phyloP scores from a whole-genome alignment of 1,140 invertebrate genomes.

The Cephus cinctus region DNA sequence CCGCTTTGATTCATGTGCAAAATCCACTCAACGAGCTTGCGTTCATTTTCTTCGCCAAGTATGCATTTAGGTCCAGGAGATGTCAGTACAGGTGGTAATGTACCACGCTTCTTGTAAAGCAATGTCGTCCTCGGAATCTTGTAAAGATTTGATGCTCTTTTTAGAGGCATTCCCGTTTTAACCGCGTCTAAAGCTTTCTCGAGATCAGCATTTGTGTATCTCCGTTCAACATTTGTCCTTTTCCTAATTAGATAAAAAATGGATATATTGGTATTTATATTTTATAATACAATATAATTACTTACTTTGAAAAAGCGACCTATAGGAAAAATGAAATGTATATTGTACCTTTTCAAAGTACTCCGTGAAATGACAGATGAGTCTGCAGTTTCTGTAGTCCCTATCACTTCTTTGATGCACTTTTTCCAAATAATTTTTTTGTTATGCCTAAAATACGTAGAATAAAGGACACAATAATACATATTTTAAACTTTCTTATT shows the following conservation, averaged over 20 bases:
- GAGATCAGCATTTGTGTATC: conserved; percentile 3
- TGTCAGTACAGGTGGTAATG: conserved; percentile 1
- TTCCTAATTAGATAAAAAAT: conserved; percentile 3
- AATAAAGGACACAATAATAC: conserved; percentile 2
- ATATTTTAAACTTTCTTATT: not conserved
- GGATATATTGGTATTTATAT: not conserved
- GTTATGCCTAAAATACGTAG: conserved; percentile 1
- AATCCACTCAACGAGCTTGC: conserved; percentile 32
- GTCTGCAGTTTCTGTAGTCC: not conserved
- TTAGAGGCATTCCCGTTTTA: conserved; percentile 3
- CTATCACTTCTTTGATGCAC: not conserved
- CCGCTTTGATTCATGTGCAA: conserved; percentile 30
- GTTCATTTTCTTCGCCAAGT: conserved; percentile 29
- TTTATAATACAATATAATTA: conserved; percentile 2
- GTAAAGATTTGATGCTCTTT: conserved; percentile 3
- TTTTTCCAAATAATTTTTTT: not conserved
- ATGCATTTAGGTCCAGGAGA: conserved; percentile 21
- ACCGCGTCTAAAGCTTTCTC: conserved; percentile 4
- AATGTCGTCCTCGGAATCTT: conserved; percentile 5
- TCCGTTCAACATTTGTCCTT: conserved; percentile 1
- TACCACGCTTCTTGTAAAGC: conserved; percentile 8
- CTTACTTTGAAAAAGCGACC: not conserved
- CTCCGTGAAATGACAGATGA: conserved; percentile 1
- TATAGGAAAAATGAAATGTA: not conserved
- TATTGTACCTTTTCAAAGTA: conserved; percentile 8